Conservation (phyloP, 1,140 invertebrate genomes). For the Nomia melanderi region DNA sequence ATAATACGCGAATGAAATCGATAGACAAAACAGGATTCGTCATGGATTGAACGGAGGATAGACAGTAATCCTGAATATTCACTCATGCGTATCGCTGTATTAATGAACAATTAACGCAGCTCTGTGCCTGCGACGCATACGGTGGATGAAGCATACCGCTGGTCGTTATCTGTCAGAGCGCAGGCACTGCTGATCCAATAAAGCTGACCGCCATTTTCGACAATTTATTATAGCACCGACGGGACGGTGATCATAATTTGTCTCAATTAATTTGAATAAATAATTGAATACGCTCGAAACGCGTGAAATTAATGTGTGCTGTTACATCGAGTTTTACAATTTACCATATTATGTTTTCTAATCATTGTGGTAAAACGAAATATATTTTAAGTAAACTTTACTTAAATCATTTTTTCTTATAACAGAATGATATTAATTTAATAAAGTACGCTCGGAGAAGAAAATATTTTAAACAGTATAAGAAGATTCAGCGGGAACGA, state of each 20-base stretch:
- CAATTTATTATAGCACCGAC: slow-evolving; percentile 34
- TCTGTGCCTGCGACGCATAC: slow-evolving; percentile 20
- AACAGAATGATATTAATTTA: too few species aligned
- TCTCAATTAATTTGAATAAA: neutral
- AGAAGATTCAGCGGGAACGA: too few species aligned
- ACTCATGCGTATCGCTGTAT: slow-evolving; percentile 45
- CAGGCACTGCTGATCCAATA: slow-evolving; percentile 49
- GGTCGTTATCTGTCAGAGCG: slow-evolving; percentile 56
- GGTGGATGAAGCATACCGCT: slow-evolving; percentile 12
- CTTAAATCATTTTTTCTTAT: too few species aligned
- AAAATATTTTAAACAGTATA: too few species aligned
- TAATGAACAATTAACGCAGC: slow-evolving; percentile 66
- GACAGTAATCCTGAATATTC: slow-evolving; percentile 37
- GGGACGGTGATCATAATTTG: neutral
- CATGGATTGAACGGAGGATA: neutral
- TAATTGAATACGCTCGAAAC: neutral
- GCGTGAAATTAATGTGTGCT: neutral
- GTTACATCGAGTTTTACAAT: too few species aligned
- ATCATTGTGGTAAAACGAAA: too few species aligned
- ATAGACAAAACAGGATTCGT: neutral
- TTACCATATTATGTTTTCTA: too few species aligned
- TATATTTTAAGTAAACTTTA: too few species aligned
- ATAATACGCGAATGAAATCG: neutral
- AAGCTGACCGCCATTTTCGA: slow-evolving; percentile 40
- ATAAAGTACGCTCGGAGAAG: too few species aligned